Evolutionary conservation across 1,140 invertebrate genomes (phyloP), one percentile per base, ranked within the genome.

Genomic region (Subanguina moxae): DNA sequence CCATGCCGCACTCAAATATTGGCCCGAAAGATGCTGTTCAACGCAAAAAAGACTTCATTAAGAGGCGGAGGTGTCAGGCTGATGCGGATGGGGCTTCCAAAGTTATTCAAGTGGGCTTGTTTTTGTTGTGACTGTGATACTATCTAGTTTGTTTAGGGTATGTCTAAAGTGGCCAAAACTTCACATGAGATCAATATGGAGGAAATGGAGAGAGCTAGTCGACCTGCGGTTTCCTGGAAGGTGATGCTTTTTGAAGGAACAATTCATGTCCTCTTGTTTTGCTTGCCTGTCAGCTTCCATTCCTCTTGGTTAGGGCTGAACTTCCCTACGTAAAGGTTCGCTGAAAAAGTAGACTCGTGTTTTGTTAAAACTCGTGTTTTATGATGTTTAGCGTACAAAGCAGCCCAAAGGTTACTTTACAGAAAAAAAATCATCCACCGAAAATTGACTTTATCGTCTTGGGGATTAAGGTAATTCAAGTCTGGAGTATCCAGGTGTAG

Each of bases 21-120:
- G n/a, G 28, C n/a, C 56, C 45, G 42, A 62, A 65, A 23, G 81
- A 82, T 48, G 48, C 76, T 0, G 64, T 81, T 15, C 77, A 79
- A 27, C 43, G 79, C 1, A 70, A 74, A 45, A 81, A 82, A 57
- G 80, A 81, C 11, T 82, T 81, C 69, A 82, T 81, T 42, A 52
- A 72, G 32, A 65, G 79, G 30, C 43, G 79, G 30, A 67, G 78
- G 38, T 70, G 76, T 68, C 78, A 81, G 65, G 79, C 80, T 3
- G 80, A 81, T 62, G 57, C 76, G 42, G 68, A 76, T 56, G 70
- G 73, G 21, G 79, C 79, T n/a, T 77, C 73, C 8, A 81, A 81
- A 68, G 79, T 81, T 42, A 81, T 81, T 62, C 73, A 78, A 63
- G 76, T 77, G 17, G 17, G 15, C 28, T 32, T 69, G 8, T 19